A percentile compares a stretch with the other conserved stretches of the same genome.
Conservation (phyloP, 2,888 invertebrate species). For the Phyllotreta cruciferae region DNA sequence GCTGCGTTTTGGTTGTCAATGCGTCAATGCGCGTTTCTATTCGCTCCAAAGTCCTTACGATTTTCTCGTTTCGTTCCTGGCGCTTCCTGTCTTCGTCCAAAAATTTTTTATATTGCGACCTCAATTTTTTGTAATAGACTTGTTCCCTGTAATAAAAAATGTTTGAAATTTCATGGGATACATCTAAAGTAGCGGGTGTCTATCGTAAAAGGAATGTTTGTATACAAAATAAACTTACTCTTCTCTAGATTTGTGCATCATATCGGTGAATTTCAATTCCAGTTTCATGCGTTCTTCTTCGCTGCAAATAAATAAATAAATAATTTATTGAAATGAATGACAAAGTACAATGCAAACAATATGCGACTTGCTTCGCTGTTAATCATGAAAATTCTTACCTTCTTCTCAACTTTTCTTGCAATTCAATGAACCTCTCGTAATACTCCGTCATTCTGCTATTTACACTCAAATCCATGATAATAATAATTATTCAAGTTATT, state of each 20-base stretch:
- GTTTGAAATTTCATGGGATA: background rate
- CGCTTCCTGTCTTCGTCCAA: slow-evolving; percentile 67
- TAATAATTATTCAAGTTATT: slow-evolving; percentile 2
- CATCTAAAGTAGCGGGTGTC: no score
- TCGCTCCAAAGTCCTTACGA: slow-evolving; percentile 65
- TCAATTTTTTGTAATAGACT: slow-evolving; percentile 55
- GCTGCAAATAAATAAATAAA: slow-evolving; percentile 52
- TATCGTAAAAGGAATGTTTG: background rate
- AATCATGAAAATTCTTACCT: slow-evolving; percentile 50
- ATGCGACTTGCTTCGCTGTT: background rate
- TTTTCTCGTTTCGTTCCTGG: slow-evolving; percentile 67
- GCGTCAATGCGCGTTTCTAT: slow-evolving; percentile 66
- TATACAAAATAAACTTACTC: slow-evolving; percentile 58
- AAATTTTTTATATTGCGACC: slow-evolving; percentile 62
- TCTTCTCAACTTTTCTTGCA: slow-evolving; percentile 58
- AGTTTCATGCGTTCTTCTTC: slow-evolving; percentile 64
- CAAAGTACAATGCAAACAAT: slow-evolving; percentile 10
- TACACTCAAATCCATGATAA: slow-evolving; percentile 43
- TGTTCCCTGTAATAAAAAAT: slow-evolving; percentile 51
- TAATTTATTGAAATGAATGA: no score
- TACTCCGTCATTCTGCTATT: slow-evolving; percentile 54
- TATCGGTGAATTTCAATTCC: slow-evolving; percentile 64
- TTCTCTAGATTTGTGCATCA: slow-evolving; percentile 62
- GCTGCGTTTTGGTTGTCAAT: slow-evolving; percentile 67
- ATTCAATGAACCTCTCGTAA: slow-evolving; percentile 56